Conservation (phyloP, 2,888 invertebrate genomes). For the Phrixothrix hirtus region DNA sequence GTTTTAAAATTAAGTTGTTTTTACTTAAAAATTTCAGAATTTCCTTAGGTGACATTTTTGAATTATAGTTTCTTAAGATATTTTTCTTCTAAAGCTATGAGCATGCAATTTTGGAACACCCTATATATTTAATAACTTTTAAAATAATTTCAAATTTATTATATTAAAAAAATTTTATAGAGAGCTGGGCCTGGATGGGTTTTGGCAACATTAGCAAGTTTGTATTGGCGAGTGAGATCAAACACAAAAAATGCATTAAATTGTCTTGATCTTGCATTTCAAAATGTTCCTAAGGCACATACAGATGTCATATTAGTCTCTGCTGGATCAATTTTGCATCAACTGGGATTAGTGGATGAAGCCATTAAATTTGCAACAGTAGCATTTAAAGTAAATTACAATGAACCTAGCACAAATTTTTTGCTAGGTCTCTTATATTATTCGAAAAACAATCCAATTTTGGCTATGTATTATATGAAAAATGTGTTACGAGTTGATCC, state of each 20-base stretch:
- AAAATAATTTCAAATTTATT: too few species aligned
- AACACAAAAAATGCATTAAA: slow-evolving; percentile 70
- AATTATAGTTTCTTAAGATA: too few species aligned
- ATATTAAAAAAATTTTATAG: too few species aligned
- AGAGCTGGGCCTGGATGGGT: slow-evolving; percentile 75
- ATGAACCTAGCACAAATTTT: slow-evolving; percentile 76
- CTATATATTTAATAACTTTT: too few species aligned
- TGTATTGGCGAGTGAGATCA: slow-evolving; percentile 77
- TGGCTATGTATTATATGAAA: slow-evolving; percentile 66
- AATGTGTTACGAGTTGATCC: slow-evolving; percentile 63
- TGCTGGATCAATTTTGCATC: slow-evolving; percentile 69
- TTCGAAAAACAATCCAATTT: slow-evolving; percentile 64
- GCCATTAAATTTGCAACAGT: slow-evolving; percentile 65
- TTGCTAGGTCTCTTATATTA: slow-evolving; percentile 68
- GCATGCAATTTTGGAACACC: too few species aligned
- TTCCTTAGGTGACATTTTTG: too few species aligned
- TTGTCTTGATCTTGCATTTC: slow-evolving; percentile 68
- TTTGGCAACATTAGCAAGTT: slow-evolving; percentile 70
- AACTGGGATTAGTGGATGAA: slow-evolving; percentile 67
- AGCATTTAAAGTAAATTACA: slow-evolving; percentile 64
- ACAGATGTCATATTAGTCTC: slow-evolving; percentile 71
- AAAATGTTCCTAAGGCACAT: slow-evolving; percentile 61
- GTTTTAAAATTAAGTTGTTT: not conserved
- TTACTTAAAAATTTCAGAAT: not conserved
- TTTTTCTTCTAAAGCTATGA: too few species aligned